Base-by-base conservation (phyloP, 1,140 invertebrate species). In the Solenopsis fugax region DNA sequence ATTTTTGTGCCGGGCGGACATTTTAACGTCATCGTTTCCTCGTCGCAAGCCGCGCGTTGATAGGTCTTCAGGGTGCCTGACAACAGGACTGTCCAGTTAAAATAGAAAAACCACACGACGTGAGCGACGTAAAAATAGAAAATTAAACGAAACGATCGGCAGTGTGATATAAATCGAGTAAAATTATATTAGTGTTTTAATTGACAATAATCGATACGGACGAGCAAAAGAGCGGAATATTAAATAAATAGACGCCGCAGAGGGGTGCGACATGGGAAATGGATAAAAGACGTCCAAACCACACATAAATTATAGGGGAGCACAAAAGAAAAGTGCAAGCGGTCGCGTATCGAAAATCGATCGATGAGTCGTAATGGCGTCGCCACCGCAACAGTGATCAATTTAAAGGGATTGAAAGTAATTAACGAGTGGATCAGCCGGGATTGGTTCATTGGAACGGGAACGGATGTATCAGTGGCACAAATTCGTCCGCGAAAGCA, bases 1-100 rank as follows among this genome's bases (percentile, higher is more conserved):
- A 99, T 98, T 84, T 97, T 97, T 3, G 98, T 99, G 52, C 98
- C 97, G 6, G 97, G 95, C 16, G 98, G 98, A 95, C 98, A 99
- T 87, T 97, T 97, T 60, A 99, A 96, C 29, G 96, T 96, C 93
- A 99, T 97, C 91, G 96, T 96, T 91, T 99, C 97, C 75, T 98
- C 97, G 93, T 99, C 98, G 94, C 98, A 99, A 4, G 97, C 97
- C 5, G 97, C 97, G 90, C 97, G 96, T 94, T 99, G 98, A 95
- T 98, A 98, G 76, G 98, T 98, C 91, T 97, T 96, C 87, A 99
- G 95, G 18, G 98, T 98, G 56, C 98, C 98, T 91, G 98, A 97
- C 88, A 99, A 96, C 77, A 98, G 96, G 92, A 98, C 98, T 99
- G 96, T 21, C 93, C 92, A 85, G 85, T 93, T 93, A 93, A 93